Percentiles rank a stretch among this genome's conserved stretches.
phyloP scores from a whole-genome alignment of 2,888 invertebrate species.

The Ametastegia equiseti region DNA sequence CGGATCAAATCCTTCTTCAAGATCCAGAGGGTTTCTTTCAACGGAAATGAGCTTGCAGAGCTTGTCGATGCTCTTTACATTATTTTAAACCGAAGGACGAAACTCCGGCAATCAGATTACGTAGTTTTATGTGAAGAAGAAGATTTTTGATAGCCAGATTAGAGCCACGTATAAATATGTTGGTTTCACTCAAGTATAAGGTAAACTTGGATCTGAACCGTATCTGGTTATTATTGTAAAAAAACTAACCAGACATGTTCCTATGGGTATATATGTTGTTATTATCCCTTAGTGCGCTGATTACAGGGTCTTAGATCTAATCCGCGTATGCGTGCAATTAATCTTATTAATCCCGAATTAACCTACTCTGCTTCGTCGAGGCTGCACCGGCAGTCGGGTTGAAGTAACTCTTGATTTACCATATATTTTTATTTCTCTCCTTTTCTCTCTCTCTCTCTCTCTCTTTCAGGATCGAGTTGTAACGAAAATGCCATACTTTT shows the following conservation, averaged over 20 bases:
- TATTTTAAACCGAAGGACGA: no score
- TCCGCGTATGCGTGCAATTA: constrained; percentile 17
- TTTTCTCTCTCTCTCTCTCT: background rate
- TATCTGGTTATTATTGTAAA: background rate
- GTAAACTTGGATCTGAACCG: background rate
- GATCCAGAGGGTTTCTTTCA: no score
- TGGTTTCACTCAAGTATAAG: background rate
- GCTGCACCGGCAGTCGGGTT: background rate
- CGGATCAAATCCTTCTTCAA: no score
- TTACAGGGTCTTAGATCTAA: constrained; percentile 23
- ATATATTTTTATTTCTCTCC: no score
- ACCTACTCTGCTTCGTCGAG: constrained; percentile 18
- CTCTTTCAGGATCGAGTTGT: background rate
- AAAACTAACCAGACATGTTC: background rate
- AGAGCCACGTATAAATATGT: background rate
- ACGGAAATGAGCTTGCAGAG: no score
- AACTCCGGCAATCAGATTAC: no score
- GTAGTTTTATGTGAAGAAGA: no score
- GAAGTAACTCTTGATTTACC: constrained; percentile 28
- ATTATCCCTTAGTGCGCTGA: constrained; percentile 16
- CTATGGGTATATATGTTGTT: background rate
- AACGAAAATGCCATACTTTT: constrained; percentile 8
- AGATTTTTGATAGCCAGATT: background rate
- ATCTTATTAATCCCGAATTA: constrained; percentile 44
- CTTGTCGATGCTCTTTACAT: no score